These are phyloP conservation scores for Limnephilus lunatus DNA, from an alignment of 2,888 invertebrate genomes.

Conservation along the genomic window DNA sequence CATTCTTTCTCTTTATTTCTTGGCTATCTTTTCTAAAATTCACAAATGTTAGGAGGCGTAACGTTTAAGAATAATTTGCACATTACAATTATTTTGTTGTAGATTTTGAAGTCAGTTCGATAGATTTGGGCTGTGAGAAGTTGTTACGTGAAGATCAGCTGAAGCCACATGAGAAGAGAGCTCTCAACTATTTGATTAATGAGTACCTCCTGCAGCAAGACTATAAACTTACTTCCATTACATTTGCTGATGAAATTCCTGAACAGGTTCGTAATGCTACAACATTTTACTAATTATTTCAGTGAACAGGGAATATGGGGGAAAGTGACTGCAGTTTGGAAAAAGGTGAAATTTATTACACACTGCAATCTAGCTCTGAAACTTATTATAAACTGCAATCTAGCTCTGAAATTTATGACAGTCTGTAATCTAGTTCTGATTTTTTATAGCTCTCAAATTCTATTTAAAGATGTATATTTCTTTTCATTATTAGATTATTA, in stretches of 20 bases:
- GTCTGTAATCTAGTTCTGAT: no score
- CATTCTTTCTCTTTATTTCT: not conserved
- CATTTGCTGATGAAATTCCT: slow-evolving; percentile 94
- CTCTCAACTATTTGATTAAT: slow-evolving; percentile 91
- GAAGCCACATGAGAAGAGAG: slow-evolving; percentile 89
- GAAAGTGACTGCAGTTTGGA: no score
- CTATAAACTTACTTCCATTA: slow-evolving; percentile 92
- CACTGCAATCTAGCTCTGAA: no score
- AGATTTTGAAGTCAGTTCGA: slow-evolving; percentile 75
- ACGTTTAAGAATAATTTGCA: not conserved
- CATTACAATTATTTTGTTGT: slow-evolving; percentile 41
- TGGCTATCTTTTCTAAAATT: not conserved
- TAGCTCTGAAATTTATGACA: not conserved
- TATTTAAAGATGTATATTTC: no score
- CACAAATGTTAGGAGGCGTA: not conserved
- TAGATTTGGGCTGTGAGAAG: slow-evolving; percentile 73
- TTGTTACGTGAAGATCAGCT: slow-evolving; percentile 74
- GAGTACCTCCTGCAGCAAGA: slow-evolving; percentile 88
- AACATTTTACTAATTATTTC: not conserved
- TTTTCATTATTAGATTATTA: not conserved
- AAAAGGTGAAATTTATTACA: no score
- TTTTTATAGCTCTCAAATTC: not conserved
- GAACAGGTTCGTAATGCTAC: slow-evolving; percentile 81
- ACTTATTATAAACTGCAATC: no score
- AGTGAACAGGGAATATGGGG: no score